Evolutionary conservation across 2,888 invertebrate genomes (phyloP).

Genomic region (Hedychridium roseum): DNA sequence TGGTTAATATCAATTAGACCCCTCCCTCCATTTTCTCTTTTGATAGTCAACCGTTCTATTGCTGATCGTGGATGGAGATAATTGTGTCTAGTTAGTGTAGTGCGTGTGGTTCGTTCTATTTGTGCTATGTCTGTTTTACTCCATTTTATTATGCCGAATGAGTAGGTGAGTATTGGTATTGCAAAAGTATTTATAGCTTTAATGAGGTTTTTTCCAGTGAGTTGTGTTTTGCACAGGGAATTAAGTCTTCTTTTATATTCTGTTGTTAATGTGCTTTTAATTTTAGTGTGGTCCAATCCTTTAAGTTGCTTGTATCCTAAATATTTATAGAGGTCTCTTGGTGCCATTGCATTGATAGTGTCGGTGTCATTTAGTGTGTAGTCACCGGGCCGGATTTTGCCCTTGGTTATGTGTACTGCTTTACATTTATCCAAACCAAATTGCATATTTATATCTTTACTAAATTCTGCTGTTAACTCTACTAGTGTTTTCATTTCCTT

Average conservation of each 20-base stretch:
- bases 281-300: neutral
- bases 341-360: neutral
- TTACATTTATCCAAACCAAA: slow-evolving; percentile 29
- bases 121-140: too few relatives aligned
- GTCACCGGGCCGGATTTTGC: neutral
- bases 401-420: neutral
- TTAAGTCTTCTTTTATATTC: neutral
- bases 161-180: neutral
- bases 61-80: neutral
- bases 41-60: neutral
- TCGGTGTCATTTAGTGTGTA: neutral
- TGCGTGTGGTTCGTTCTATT: neutral
- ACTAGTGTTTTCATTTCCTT: slow-evolving; percentile 14
- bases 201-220: too few relatives aligned
- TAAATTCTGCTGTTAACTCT: slow-evolving; percentile 10
- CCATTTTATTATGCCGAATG: neutral
- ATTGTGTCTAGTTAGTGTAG: neutral
- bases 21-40: neutral
- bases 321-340: neutral
- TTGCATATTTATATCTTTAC: slow-evolving; percentile 21
- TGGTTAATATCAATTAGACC: too few relatives aligned
- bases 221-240: too few relatives aligned
- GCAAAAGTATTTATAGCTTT: too few relatives aligned
- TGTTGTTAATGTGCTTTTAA: neutral
- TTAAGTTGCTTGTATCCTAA: neutral